A percentile compares a stretch with the other conserved stretches of the same genome.
Conservation (phyloP, 2,888 invertebrate species). For the Ormyrus labotus region DNA sequence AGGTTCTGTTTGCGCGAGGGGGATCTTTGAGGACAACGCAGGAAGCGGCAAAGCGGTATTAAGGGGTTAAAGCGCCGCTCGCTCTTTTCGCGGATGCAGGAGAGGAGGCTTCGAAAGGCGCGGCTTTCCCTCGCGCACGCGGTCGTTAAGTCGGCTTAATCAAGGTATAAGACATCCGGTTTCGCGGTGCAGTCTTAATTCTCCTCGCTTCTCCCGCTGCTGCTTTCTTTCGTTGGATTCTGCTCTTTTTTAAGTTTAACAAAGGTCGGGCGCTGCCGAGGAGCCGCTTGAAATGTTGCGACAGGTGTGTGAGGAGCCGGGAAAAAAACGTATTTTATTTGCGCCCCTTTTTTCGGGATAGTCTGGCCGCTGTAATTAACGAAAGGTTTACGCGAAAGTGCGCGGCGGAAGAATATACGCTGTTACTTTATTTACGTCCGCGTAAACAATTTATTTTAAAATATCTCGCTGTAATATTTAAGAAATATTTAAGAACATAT, state of each 20-base stretch:
- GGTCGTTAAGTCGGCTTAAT: constrained; percentile 55
- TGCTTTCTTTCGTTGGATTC: constrained; percentile 11
- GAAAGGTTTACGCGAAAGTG: not conserved
- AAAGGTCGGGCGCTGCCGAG: constrained; percentile 38
- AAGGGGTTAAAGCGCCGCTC: constrained; percentile 34
- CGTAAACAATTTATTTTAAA: no score
- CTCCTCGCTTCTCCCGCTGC: not conserved
- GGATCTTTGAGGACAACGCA: constrained; percentile 37
- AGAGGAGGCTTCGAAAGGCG: constrained; percentile 17
- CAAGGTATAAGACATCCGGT: constrained; percentile 49
- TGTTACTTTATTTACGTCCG: no score
- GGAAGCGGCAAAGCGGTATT: constrained; percentile 47
- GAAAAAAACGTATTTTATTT: constrained; percentile 33
- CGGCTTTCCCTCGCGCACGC: constrained; percentile 37
- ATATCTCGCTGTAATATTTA: no score
- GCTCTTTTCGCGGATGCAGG: constrained; percentile 11
- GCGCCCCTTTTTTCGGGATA: not conserved
- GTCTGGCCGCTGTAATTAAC: constrained; percentile 33
- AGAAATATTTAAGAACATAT: no score
- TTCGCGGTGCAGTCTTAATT: not conserved
- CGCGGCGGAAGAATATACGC: no score
- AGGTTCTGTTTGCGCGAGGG: constrained; percentile 5
- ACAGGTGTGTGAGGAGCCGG: constrained; percentile 49
- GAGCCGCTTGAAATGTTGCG: constrained; percentile 36
- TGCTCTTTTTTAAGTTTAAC: constrained; percentile 22